Base-by-base conservation (phyloP, 2,113 vertebrate species). In the Chaetura pelagica region DNA sequence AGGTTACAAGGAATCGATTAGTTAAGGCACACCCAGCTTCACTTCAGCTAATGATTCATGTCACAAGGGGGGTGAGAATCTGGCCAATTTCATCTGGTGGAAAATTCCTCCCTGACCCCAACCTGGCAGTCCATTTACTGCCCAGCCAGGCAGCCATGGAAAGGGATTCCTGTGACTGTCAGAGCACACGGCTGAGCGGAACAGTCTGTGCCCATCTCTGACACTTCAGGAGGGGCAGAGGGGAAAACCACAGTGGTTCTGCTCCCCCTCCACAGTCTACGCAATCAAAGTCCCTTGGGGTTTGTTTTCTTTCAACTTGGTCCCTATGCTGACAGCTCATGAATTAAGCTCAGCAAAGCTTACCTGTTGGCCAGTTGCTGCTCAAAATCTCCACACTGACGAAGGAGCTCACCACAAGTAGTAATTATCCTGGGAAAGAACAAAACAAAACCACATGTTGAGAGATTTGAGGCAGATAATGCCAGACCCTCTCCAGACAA, bases 311-410 rank as follows among this genome's bases (percentile, higher is more conserved):
- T 58, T 44, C 51, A 42, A 1, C 42, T 34, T 24, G 35, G 38
- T 52, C 58, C n/a, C 74, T 32, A 10, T 1, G 2, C 0, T 88
- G 73, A 77, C 72, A 76, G 79, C 35, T 73, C 40, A 21, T 26
- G 48, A 38, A 69, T 51, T 23, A 59, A 84, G 48, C 30, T 51
- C 67, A 81, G 52, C 72, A 51, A 13, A 4, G 32, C 94, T 54
- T 92, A 98, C 98, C 98, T 98, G 97, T 96, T 99, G 38, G 98
- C 98, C 42, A 99, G 96, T 55, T 99, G 98, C 94, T 98, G 98
- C 92, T 99, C 98, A 2, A 98, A 98, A 92, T 98, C 98, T 68
- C 98, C 98, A 58, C 98, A 98, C 61, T 98, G 98, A 51, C 96
- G 96, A 81, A 99, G 94, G 84, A 99, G 97, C 42, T 99, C 98